phyloP scores from a whole-genome alignment of 2,113 vertebrate species.

The Leptobrachium leishanense region DNA sequence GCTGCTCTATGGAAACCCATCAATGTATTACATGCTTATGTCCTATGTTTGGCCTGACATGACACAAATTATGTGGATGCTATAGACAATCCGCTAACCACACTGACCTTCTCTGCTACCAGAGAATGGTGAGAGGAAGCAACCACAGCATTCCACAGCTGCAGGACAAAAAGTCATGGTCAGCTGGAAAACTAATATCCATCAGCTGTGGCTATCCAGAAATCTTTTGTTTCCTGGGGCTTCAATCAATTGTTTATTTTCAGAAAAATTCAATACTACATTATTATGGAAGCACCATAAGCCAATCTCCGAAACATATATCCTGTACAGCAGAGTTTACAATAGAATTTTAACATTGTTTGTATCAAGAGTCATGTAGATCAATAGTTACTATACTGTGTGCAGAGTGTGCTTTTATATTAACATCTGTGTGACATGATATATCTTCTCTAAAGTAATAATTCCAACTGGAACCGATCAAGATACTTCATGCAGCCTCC shows the following conservation, averaged over 20 bases:
- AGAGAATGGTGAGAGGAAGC: constrained; percentile 3
- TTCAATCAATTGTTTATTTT: not conserved
- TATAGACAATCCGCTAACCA: not conserved
- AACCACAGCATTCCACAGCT: constrained; percentile 14
- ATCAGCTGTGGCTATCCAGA: constrained; percentile 6
- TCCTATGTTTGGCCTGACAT: not conserved
- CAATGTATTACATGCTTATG: too few relatives aligned
- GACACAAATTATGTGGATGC: not conserved
- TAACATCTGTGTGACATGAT: too few relatives aligned
- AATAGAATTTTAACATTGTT: too few relatives aligned
- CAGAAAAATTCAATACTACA: not conserved
- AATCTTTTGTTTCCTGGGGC: not conserved
- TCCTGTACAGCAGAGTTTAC: too few relatives aligned
- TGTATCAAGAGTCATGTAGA: too few relatives aligned
- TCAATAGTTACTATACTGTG: too few relatives aligned
- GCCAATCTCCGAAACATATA: too few relatives aligned
- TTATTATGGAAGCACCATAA: too few relatives aligned
- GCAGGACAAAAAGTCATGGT: constrained; percentile 12
- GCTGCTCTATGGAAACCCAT: too few relatives aligned
- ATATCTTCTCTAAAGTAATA: not conserved
- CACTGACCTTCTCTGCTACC: constrained; percentile 12
- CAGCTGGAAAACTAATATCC: constrained; percentile 7
- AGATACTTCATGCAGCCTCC: too few relatives aligned
- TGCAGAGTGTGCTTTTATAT: too few relatives aligned
- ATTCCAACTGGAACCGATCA: too few relatives aligned